Evolutionary conservation across 2,113 vertebrate genomes (phyloP), one percentile per base, ranked within the genome.

Genomic region (Sturnus vulgaris): DNA sequence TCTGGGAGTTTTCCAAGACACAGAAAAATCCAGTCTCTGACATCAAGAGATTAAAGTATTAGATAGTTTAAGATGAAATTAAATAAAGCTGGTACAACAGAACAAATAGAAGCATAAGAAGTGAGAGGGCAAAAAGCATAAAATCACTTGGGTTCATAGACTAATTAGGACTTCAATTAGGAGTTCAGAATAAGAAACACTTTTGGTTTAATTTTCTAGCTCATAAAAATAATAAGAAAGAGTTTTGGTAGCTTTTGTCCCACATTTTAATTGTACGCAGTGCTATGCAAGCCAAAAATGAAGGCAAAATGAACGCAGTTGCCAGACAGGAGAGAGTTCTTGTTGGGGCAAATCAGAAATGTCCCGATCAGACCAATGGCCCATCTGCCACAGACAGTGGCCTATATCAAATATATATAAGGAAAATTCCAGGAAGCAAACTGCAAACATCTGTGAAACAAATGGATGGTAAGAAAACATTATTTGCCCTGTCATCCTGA

Each of bases 21-120:
- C 1, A 81, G 68, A 78, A 27, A 94, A 96, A 95, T 93, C 76
- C 88, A 86, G 76, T 70, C 56, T 86, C 92, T 49, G 64, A 76
- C 64, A 84, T 73, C 57, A 94, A 92, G 65, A 87, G 59, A 92
- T 89, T 92, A 77, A 95, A 90, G 59, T 50, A 86, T 87, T 88
- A 92, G 56, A 40, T 57, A 91, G 82, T 61, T 87, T 88, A 82
- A 70, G 40, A 59, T 65, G 4, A 92, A 84, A 76, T 82, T 82
- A 92, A 89, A 91, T 72, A 82, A 92, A 84, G 68, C 23, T 63
- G 47, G 46, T 85, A 21, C 10, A 61, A 49, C 56, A 68, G 64
- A 91, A 79, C 1, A 5, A 76, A 83, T 40, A 10, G 30, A 77
- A 72, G 24, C 30, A 55, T 15, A 17, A 86, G 25, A 40, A 83